A percentile compares a stretch with the other conserved stretches of the same genome.
These are phyloP conservation scores for Eristalis intricaria DNA, from an alignment of 2,888 invertebrate genomes.

Conservation along the genomic window DNA sequence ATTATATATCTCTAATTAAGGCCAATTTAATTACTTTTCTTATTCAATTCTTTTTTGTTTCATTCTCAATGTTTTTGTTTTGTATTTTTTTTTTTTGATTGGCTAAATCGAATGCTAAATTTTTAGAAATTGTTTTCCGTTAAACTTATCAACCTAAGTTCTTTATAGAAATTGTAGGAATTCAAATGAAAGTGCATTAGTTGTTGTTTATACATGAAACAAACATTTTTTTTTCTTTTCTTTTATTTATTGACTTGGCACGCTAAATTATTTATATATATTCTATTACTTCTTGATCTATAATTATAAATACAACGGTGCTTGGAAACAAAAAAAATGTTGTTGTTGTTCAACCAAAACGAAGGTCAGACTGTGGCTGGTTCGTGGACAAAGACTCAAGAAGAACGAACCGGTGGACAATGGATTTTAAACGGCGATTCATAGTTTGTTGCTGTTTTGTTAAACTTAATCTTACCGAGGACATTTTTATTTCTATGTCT, in stretches of 20 bases:
- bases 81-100: conserved; percentile 44
- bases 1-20: conserved; percentile 64
- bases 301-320: conserved; percentile 32
- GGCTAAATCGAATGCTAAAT: conserved; percentile 58
- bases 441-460: no score
- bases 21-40: conserved; percentile 57
- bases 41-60: conserved; percentile 18
- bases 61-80: conserved; percentile 12
- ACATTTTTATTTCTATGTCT: no score
- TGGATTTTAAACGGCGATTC: no score
- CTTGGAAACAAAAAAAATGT: background rate
- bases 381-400: no score
- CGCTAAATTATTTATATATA: conserved; percentile 57
- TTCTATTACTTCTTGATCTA: conserved; percentile 37
- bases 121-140: conserved; percentile 22
- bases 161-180: conserved; percentile 61
- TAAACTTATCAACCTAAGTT: conserved; percentile 40
- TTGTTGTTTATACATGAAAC: conserved; percentile 9
- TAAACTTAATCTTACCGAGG: no score
- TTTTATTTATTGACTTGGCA: conserved; percentile 65
- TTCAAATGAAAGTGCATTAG: conserved; percentile 42
- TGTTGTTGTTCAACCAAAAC: no score
- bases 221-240: background rate
- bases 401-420: no score
- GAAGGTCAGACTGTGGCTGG: no score